A percentile compares a stretch with the other conserved stretches of the same genome.
Conservation (phyloP, 2,797 vertebrate genomes). For the Enteromius unitaeniatus region DNA sequence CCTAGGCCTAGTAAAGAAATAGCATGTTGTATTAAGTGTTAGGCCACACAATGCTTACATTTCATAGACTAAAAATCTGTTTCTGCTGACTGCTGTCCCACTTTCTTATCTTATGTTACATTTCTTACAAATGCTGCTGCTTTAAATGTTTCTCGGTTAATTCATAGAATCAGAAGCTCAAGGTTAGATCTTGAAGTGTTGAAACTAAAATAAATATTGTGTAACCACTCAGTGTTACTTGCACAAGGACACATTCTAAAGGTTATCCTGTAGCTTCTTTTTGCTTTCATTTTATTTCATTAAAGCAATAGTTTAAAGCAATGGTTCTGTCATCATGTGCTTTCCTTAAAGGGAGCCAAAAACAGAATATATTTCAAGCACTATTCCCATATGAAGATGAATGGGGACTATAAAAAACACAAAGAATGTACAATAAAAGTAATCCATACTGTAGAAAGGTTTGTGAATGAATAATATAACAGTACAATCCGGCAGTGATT, state of each 20-base stretch:
- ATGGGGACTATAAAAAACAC: too few species aligned
- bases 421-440: too few species aligned
- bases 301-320: background rate
- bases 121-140: background rate
- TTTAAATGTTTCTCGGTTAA: background rate
- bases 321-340: background rate
- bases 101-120: slow-evolving; percentile 5
- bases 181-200: background rate
- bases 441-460: too few species aligned
- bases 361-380: too few species aligned
- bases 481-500: too few species aligned
- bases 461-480: too few species aligned
- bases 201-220: background rate
- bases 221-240: background rate
- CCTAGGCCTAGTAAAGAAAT: slow-evolving; percentile 8
- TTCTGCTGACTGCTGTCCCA: slow-evolving; percentile 7
- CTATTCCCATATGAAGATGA: too few species aligned
- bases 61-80: slow-evolving; percentile 32
- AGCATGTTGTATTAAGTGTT: slow-evolving; percentile 57
- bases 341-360: background rate
- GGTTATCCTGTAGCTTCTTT: background rate
- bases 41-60: slow-evolving; percentile 35
- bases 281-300: background rate
- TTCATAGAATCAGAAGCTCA: background rate
- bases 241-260: background rate